A percentile compares a stretch with the other conserved stretches of the same genome.
Conservation (phyloP, 1,140 invertebrate genomes). For the Drosophila murphyi region DNA sequence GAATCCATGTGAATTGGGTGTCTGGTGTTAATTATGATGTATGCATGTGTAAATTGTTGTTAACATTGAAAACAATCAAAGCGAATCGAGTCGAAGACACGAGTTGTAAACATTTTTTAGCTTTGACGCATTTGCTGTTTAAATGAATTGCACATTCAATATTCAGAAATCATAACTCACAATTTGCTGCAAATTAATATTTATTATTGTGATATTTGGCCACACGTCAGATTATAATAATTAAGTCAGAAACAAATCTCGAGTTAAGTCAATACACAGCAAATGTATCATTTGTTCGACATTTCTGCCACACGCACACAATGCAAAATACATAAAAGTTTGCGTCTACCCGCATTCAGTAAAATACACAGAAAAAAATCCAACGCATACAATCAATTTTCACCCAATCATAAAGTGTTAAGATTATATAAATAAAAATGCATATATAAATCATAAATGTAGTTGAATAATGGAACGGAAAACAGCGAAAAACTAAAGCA, state of each 20-base stretch:
- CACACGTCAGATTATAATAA: slow-evolving; percentile 22
- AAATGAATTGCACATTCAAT: slow-evolving; percentile 18
- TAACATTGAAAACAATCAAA: background rate
- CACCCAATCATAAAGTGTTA: too few relatives aligned
- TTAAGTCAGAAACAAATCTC: slow-evolving; percentile 14
- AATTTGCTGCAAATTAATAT: slow-evolving; percentile 62
- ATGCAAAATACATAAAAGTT: slow-evolving; percentile 30
- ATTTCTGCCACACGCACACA: slow-evolving; percentile 44
- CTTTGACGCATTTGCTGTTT: background rate
- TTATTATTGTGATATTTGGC: slow-evolving; percentile 47
- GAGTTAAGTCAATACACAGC: slow-evolving; percentile 25
- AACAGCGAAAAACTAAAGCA: too few relatives aligned
- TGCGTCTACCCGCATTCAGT: slow-evolving; percentile 1
- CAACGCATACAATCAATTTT: too few relatives aligned
- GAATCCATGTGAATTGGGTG: slow-evolving; percentile 20
- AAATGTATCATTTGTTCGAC: slow-evolving; percentile 55
- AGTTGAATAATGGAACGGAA: too few relatives aligned
- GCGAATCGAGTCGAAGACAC: background rate
- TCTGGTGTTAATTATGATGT: slow-evolving; percentile 54
- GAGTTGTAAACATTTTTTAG: slow-evolving; percentile 8
- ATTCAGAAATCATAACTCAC: slow-evolving; percentile 37
- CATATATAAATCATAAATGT: too few relatives aligned
- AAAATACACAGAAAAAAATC: background rate
- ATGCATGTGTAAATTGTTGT: background rate
- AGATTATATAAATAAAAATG: too few relatives aligned